Evolutionary conservation across 2,113 vertebrate genomes (phyloP).

Genomic region (Clinocottus analis): DNA sequence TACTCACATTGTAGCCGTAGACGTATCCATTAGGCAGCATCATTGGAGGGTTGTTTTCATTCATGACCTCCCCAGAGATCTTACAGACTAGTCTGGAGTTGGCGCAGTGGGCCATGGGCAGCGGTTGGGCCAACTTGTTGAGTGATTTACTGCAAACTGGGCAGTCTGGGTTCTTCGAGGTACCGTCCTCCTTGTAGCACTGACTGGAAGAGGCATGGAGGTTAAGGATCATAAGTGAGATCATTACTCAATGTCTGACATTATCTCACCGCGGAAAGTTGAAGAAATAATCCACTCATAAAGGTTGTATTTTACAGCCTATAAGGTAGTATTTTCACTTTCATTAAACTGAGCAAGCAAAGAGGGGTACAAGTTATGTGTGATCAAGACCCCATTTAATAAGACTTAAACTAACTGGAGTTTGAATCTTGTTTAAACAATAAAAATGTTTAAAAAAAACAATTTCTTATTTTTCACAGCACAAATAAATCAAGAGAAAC

Average conservation of each 20-base stretch:
- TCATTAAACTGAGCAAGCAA: not conserved
- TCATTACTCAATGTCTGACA: not conserved
- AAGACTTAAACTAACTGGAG: not conserved
- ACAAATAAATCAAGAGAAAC: not conserved
- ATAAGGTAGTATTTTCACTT: not conserved
- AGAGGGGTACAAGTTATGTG: not conserved
- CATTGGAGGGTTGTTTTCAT: slow-evolving; percentile 99
- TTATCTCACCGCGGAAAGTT: too few relatives aligned
- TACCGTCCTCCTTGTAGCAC: slow-evolving; percentile 99
- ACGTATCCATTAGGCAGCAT: slow-evolving; percentile 99
- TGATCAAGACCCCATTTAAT: not conserved
- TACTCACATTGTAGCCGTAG: slow-evolving; percentile 98
- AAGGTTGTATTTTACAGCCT: not conserved
- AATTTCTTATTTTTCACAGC: not conserved
- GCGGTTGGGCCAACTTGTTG: slow-evolving; percentile 97
- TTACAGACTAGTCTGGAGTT: slow-evolving; percentile 99
- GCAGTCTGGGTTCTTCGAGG: slow-evolving; percentile 98
- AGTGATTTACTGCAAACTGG: slow-evolving; percentile 98
- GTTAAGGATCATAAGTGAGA: slow-evolving; percentile 69
- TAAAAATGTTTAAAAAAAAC: too few relatives aligned
- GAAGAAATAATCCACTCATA: not conserved
- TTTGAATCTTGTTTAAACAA: not conserved
- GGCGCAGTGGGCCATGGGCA: slow-evolving; percentile 99
- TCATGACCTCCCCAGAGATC: slow-evolving; percentile 99
- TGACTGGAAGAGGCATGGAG: slow-evolving; percentile 83